phyloP scores from a whole-genome alignment of 2,888 invertebrate genomes.

The Arctia plantaginis region DNA sequence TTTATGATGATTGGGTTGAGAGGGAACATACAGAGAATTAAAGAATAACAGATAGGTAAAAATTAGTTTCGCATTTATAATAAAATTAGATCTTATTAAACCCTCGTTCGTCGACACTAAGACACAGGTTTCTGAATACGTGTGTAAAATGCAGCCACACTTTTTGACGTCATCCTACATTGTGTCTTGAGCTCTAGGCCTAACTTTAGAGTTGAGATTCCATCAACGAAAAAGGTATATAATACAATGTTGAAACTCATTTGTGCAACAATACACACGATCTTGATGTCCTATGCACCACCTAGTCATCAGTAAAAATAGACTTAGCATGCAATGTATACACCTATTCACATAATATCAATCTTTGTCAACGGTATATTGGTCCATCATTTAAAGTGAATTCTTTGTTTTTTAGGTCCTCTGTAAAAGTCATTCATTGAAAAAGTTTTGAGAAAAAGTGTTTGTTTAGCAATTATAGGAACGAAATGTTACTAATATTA shows the following conservation, averaged over 20 bases:
- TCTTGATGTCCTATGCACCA: background rate
- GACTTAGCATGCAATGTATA: background rate
- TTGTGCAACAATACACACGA: slow-evolving; percentile 10
- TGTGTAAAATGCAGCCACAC: background rate
- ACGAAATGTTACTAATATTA: too few species aligned
- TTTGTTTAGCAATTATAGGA: too few species aligned
- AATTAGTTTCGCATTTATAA: background rate
- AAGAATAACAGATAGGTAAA: background rate
- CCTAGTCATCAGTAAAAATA: slow-evolving; percentile 8
- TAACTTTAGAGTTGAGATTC: background rate
- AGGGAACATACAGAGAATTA: background rate
- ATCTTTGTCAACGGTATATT: background rate
- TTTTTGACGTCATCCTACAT: background rate
- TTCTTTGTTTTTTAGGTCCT: too few species aligned
- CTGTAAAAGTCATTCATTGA: too few species aligned
- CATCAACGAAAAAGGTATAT: background rate
- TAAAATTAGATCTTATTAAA: background rate
- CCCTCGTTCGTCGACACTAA: background rate
- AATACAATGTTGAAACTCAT: background rate
- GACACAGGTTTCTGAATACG: background rate
- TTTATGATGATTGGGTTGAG: background rate
- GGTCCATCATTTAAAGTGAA: background rate
- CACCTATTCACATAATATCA: slow-evolving; percentile 2
- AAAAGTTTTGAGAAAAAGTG: too few species aligned
- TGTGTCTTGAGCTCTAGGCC: background rate